A percentile compares a stretch with the other conserved stretches of the same genome.
Conservation (phyloP, 2,797 vertebrate species). For the Myotis pilosus region DNA sequence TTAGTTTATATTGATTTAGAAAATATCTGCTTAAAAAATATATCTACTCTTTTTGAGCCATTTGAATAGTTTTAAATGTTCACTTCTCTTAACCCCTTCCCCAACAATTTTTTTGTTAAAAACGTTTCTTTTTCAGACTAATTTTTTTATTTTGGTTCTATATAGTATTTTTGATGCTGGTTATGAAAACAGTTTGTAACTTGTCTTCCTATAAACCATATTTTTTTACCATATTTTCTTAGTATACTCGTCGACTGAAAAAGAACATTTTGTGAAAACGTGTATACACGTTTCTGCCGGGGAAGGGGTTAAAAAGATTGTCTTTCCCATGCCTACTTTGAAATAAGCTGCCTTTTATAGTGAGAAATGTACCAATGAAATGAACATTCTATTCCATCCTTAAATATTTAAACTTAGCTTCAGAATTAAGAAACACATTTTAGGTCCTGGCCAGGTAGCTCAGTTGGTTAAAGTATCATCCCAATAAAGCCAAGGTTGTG, state of each 20-base stretch:
- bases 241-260: too few species aligned
- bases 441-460: not conserved
- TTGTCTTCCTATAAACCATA: too few species aligned
- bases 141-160: too few species aligned
- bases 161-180: too few species aligned
- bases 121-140: too few species aligned
- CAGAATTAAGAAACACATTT: slow-evolving; percentile 20
- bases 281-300: too few species aligned
- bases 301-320: slow-evolving; percentile 3
- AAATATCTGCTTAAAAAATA: not conserved
- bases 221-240: too few species aligned
- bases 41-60: not conserved
- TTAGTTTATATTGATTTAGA: not conserved
- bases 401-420: slow-evolving; percentile 34
- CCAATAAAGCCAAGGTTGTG: not conserved
- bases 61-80: not conserved
- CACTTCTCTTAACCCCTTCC: not conserved
- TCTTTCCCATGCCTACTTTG: not conserved
- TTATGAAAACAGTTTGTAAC: too few species aligned
- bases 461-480: not conserved
- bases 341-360: slow-evolving; percentile 21
- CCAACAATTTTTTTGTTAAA: too few species aligned
- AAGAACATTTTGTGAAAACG: too few species aligned
- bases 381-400: not conserved
- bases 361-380: slow-evolving; percentile 1